A percentile compares a stretch with the other conserved stretches of the same genome.
Evolutionary conservation across 2,113 vertebrate genomes (phyloP).

Genomic region (Diadophis punctatus): DNA sequence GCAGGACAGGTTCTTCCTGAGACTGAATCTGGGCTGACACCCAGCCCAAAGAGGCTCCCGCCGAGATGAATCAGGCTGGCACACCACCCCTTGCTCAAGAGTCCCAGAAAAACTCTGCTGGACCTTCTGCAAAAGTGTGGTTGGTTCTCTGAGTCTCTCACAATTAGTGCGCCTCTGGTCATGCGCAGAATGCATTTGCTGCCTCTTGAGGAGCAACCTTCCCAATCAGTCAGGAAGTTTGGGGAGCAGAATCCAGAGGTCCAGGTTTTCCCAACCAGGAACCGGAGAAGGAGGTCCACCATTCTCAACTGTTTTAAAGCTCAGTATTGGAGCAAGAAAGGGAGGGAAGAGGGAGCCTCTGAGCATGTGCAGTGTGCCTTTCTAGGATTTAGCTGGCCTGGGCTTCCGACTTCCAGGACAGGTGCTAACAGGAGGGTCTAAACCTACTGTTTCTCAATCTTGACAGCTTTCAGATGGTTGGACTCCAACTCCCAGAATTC

Average conservation of each 20-base stretch:
- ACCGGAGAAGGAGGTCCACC: not conserved
- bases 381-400: not conserved
- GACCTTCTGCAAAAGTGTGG: slow-evolving; percentile 5
- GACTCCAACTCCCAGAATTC: not conserved
- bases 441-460: not conserved
- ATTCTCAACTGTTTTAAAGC: not conserved
- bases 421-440: not conserved
- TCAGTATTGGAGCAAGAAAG: not conserved
- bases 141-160: not conserved
- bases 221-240: no score
- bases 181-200: not conserved
- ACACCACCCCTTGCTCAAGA: not conserved
- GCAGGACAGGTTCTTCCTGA: not conserved
- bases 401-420: not conserved
- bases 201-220: not conserved
- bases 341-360: not conserved
- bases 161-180: not conserved
- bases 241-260: no score
- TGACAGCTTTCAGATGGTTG: not conserved
- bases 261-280: not conserved
- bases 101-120: not conserved
- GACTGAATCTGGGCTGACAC: not conserved
- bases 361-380: not conserved
- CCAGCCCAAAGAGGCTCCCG: not conserved
- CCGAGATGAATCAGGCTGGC: not conserved